Percentiles rank a stretch among this genome's conserved stretches.
These are phyloP conservation scores for Protobothrops mucrosquamatus DNA, from an alignment of 2,113 vertebrate genomes.

Conservation along the genomic window DNA sequence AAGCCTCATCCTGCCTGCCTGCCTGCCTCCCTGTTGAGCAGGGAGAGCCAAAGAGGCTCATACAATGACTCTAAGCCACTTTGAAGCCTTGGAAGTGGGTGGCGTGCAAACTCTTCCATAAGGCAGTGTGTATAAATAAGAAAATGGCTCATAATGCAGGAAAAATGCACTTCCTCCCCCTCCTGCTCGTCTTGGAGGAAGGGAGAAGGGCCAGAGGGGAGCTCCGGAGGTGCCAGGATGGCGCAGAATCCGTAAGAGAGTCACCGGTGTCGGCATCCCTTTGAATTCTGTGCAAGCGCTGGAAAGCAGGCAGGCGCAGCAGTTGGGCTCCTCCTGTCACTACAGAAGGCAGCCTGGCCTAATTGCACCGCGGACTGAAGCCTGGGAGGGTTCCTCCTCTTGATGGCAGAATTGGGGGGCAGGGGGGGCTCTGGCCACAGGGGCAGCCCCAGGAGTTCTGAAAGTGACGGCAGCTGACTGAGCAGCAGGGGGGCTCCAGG, in stretches of 20 bases:
- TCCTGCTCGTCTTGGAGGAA: background rate
- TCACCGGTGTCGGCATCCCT: background rate
- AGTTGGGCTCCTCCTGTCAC: background rate
- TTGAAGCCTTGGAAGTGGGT: background rate
- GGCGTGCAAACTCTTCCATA: background rate
- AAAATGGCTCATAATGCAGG: background rate
- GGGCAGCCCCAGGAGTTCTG: background rate
- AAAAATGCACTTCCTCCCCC: background rate
- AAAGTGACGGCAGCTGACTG: background rate
- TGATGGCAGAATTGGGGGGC: background rate
- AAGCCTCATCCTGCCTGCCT: background rate
- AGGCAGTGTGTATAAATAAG: background rate
- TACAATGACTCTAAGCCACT: background rate
- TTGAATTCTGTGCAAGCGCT: background rate
- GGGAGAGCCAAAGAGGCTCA: background rate
- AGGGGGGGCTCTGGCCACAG: background rate
- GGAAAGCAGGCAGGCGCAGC: background rate
- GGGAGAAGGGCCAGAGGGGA: background rate
- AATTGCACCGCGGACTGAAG: background rate
- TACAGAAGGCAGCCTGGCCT: background rate
- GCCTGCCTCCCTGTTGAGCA: background rate
- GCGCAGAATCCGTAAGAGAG: background rate
- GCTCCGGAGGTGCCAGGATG: background rate
- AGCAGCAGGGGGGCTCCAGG: background rate
- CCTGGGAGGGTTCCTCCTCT: background rate